Evolutionary conservation across 1,140 invertebrate species (phyloP), one percentile per base, ranked within the genome.

Genomic region (Hylyphantes graminicola): DNA sequence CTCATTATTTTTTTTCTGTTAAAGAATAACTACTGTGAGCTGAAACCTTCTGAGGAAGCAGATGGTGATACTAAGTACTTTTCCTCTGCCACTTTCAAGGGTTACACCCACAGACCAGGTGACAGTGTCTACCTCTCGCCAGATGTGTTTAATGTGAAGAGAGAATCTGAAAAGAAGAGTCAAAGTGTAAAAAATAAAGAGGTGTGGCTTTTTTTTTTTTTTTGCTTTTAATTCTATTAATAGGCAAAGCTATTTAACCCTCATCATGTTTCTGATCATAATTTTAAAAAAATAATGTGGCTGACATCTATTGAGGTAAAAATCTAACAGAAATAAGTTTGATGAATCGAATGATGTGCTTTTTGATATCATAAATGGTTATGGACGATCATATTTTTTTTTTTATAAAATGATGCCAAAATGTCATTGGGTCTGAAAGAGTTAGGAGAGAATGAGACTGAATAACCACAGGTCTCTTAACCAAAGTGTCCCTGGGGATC

Each of bases 51-150:
- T 21, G 70, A 65, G 90, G 88, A 87, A 74, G 88, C 77, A 87
- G 86, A 17, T 4, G 55, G 85, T 50, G 79, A 51, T 53, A 81
- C 84, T 78, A 83, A 80, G 51, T 77, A 50, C 65, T 91, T 88
- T 82, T 85, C 82, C 13, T 87, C 86, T 67, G 88, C 90, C 6
- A 63, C 79, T 7, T 89, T 92, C 90, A 88, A 91, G 86, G 92
- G 92, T 17, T 87, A 92, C 74, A 91, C 93, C 63, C 94, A 93
- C 88, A 91, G 90, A 85, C 90, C 93, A 51, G 94, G 94, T n/a
- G 92, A 92, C 86, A 92, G 92, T 67, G 93, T 95, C n/a, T 95
- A 93, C 89, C 87, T 96, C 7, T 90, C 92, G 78, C 93, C 94
- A 2, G 92, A 92, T 11, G 92, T 92, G 1, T 94, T 94, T 85